Conservation (phyloP, 2,888 invertebrate genomes). For the Xanthorhoe designata region DNA sequence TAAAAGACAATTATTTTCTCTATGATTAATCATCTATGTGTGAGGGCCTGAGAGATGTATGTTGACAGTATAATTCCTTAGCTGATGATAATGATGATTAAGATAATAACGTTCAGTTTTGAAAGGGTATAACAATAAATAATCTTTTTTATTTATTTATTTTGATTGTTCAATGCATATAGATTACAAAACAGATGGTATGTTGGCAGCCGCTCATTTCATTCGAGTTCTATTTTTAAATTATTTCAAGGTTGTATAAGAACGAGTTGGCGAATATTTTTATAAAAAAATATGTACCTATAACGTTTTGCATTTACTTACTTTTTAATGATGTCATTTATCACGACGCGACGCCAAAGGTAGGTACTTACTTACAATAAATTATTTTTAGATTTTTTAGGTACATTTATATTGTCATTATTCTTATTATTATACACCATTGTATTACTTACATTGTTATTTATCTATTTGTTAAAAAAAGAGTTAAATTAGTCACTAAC, state of each 20-base stretch:
- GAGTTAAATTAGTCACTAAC: too few relatives aligned
- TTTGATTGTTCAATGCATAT: conserved; percentile 1
- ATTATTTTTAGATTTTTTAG: neutral
- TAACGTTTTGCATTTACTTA: conserved; percentile 2
- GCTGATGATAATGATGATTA: neutral
- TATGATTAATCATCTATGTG: too few relatives aligned
- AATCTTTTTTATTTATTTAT: neutral
- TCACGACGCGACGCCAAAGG: neutral
- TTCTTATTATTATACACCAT: too few relatives aligned
- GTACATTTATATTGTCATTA: too few relatives aligned
- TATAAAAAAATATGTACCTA: neutral
- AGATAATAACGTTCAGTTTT: too few relatives aligned
- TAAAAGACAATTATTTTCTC: too few relatives aligned
- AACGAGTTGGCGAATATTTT: neutral
- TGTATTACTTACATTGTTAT: too few relatives aligned
- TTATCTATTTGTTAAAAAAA: too few relatives aligned
- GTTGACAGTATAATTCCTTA: too few relatives aligned
- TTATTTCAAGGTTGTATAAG: neutral
- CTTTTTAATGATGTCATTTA: neutral
- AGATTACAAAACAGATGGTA: conserved; percentile 7
- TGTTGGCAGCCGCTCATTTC: conserved; percentile 8
- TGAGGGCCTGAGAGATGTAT: too few relatives aligned
- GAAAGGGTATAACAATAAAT: too few relatives aligned
- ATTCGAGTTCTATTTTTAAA: neutral
- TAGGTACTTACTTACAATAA: neutral